phyloP scores from a whole-genome alignment of 2,888 invertebrate genomes.

The Drosophila borborema region DNA sequence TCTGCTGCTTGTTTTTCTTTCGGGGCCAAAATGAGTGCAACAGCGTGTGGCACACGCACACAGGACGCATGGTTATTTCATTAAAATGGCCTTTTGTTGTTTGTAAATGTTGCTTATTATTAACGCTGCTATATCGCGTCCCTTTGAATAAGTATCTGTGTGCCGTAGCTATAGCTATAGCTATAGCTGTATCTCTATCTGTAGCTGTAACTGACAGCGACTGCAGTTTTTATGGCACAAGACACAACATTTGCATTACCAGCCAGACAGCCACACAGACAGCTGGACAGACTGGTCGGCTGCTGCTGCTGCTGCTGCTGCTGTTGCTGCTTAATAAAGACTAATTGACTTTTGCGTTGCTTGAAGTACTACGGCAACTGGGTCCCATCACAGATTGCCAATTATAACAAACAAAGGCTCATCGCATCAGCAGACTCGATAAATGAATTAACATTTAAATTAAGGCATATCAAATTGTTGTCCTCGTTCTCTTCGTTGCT shows the following conservation, averaged over 20 bases:
- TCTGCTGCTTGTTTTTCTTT: slow-evolving; percentile 18
- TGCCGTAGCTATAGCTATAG: slow-evolving; percentile 13
- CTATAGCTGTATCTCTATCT: slow-evolving; percentile 37
- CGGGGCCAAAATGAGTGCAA: slow-evolving; percentile 49
- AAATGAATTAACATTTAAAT: slow-evolving; percentile 78
- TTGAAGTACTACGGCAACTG: slow-evolving; percentile 43
- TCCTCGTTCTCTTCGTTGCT: not conserved
- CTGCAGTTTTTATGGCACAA: slow-evolving; percentile 71
- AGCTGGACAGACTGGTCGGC: slow-evolving; percentile 9
- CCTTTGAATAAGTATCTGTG: slow-evolving; percentile 45
- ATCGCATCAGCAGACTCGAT: slow-evolving; percentile 57
- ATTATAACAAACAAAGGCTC: slow-evolving; percentile 64
- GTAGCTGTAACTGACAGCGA: slow-evolving; percentile 45
- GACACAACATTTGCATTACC: slow-evolving; percentile 78
- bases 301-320: slow-evolving; percentile 20
- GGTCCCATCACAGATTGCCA: slow-evolving; percentile 64
- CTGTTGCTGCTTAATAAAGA: slow-evolving; percentile 72
- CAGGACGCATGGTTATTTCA: slow-evolving; percentile 75
- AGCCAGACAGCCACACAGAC: slow-evolving; percentile 16
- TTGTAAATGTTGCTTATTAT: slow-evolving; percentile 81
- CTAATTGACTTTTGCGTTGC: slow-evolving; percentile 72
- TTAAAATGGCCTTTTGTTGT: slow-evolving; percentile 81
- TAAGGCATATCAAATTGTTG: slow-evolving; percentile 65
- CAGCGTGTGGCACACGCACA: slow-evolving; percentile 67
- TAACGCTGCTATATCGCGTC: slow-evolving; percentile 71